These are phyloP conservation scores for Dynastes hyllus DNA, from an alignment of 2,888 invertebrate species.

Conservation along the genomic window DNA sequence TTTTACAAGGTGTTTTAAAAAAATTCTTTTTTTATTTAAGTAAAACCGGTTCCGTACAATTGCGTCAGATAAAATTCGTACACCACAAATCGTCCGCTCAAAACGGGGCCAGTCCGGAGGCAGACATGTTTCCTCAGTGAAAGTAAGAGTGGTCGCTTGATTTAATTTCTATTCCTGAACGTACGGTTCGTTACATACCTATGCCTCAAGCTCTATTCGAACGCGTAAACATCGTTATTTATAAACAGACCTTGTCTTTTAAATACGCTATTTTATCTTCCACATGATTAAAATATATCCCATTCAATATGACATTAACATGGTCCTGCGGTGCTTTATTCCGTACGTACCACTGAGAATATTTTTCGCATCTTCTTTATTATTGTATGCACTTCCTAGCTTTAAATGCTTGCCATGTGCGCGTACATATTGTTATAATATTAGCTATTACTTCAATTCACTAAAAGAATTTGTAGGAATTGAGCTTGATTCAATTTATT, in stretches of 20 bases:
- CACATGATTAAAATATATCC: conserved; percentile 20
- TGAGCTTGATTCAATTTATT: too few species aligned
- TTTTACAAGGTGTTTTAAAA: conserved; percentile 50
- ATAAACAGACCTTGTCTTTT: conserved; percentile 37
- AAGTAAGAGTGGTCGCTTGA: conserved; percentile 60
- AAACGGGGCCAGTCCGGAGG: conserved; percentile 52
- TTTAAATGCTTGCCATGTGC: too few species aligned
- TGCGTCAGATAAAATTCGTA: conserved; percentile 50
- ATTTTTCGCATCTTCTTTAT: conserved; percentile 14
- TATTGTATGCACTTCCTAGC: neutral
- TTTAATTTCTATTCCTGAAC: conserved; percentile 34
- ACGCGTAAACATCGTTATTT: conserved; percentile 34
- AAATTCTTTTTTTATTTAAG: conserved; percentile 36
- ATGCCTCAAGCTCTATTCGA: conserved; percentile 35
- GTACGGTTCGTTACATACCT: conserved; percentile 20
- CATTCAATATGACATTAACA: conserved; percentile 33
- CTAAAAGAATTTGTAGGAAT: too few species aligned
- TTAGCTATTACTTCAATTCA: too few species aligned
- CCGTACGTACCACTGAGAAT: neutral
- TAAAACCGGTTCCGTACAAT: conserved; percentile 51
- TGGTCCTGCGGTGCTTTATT: neutral
- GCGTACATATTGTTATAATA: too few species aligned
- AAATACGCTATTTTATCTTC: conserved; percentile 22
- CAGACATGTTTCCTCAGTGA: conserved; percentile 61
- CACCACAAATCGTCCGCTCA: conserved; percentile 42